These are phyloP conservation scores for Cettia cetti DNA, from an alignment of 2,113 vertebrate species.

Conservation along the genomic window DNA sequence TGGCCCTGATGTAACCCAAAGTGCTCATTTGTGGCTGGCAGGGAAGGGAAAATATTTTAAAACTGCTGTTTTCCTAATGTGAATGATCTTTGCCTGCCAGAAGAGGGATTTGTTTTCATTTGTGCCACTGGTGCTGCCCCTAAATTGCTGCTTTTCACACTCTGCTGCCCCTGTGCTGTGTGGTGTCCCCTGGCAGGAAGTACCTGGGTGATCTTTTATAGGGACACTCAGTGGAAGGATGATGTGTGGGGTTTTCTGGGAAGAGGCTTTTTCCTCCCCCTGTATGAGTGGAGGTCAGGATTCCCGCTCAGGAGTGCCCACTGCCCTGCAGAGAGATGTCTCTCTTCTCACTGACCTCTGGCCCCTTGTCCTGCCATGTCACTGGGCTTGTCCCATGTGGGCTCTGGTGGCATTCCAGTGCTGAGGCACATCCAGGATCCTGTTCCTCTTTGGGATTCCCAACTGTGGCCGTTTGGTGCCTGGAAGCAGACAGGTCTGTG, in stretches of 20 bases:
- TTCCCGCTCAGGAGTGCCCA: accelerated
- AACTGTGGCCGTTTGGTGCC: accelerated
- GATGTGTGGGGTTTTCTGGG: neutral
- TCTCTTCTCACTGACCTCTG: accelerated
- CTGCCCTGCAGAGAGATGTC: neutral
- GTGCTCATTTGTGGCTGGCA: neutral
- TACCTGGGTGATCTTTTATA: accelerated
- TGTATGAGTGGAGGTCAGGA: accelerated
- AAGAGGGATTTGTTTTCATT: neutral
- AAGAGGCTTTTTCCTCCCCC: neutral
- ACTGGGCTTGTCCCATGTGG: accelerated
- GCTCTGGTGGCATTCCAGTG: neutral
- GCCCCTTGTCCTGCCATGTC: neutral
- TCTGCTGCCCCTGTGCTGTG: accelerated
- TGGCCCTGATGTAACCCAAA: neutral
- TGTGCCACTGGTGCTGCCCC: neutral
- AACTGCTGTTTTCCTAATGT: neutral
- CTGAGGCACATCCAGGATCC: neutral
- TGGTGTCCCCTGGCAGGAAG: neutral
- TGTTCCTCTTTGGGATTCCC: neutral
- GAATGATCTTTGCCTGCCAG: neutral
- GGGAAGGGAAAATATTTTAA: too few relatives aligned
- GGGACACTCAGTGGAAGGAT: neutral
- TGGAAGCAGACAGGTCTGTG: accelerated
- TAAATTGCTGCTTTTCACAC: too few relatives aligned